phyloP scores from a whole-genome alignment of 2,113 vertebrate genomes.

The Apaloderma vittatum region DNA sequence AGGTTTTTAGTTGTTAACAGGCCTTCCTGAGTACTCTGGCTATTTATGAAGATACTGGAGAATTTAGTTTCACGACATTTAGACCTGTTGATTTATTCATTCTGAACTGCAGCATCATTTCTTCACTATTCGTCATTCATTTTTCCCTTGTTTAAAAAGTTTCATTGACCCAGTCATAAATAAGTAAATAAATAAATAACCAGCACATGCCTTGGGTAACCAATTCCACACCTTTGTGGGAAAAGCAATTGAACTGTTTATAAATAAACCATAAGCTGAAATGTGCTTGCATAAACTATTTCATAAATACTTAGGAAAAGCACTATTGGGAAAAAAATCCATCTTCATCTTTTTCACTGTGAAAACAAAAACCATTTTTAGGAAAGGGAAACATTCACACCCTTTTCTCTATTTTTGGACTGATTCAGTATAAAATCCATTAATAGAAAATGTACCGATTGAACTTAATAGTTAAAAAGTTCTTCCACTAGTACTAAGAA shows the following conservation, averaged over 20 bases:
- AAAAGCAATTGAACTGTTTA: slow-evolving; percentile 43
- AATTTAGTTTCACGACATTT: slow-evolving; percentile 14
- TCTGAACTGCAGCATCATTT: neutral
- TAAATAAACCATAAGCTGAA: slow-evolving; percentile 65
- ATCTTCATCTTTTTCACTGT: neutral
- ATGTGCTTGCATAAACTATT: slow-evolving; percentile 47
- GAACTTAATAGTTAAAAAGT: neutral
- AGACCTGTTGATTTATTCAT: slow-evolving; percentile 42
- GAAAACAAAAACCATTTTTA: neutral
- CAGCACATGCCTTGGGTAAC: neutral
- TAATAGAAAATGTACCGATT: neutral
- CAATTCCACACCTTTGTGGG: slow-evolving; percentile 43
- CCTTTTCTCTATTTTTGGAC: neutral
- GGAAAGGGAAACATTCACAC: neutral
- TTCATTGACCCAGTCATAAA: slow-evolving; percentile 48
- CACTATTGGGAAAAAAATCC: neutral
- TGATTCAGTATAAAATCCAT: neutral
- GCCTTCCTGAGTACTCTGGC: neutral
- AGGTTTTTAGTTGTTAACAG: neutral
- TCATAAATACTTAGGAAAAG: slow-evolving; percentile 35
- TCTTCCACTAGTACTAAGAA: neutral
- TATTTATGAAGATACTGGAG: neutral
- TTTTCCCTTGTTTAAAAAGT: slow-evolving; percentile 43
- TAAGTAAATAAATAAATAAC: slow-evolving; percentile 61
- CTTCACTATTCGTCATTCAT: slow-evolving; percentile 42